A percentile compares a stretch with the other conserved stretches of the same genome.
Conservation (phyloP, 1,140 invertebrate genomes). For the Antheraea pernyi region DNA sequence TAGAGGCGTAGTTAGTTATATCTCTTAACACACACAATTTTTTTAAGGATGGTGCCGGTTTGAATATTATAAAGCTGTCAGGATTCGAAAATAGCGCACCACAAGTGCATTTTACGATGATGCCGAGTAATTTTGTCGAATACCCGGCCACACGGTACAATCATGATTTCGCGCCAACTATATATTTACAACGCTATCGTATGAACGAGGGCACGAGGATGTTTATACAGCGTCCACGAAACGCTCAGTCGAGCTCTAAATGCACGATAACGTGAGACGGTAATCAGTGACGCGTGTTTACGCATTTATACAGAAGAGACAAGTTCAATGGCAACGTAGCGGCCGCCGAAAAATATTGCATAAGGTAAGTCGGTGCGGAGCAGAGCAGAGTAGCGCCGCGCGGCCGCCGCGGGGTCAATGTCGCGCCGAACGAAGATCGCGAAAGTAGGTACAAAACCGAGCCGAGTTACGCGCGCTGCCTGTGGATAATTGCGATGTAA, state of each 20-base stretch:
- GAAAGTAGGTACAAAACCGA: slow-evolving; percentile 60
- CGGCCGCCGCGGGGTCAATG: slow-evolving; percentile 59
- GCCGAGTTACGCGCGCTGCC: neutral
- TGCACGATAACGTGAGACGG: slow-evolving; percentile 29
- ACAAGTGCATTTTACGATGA: neutral
- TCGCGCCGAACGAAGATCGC: slow-evolving; percentile 67
- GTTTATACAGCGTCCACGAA: slow-evolving; percentile 27
- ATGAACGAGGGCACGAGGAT: slow-evolving; percentile 33
- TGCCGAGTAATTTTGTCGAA: neutral
- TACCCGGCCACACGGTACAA: neutral
- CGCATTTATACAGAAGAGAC: slow-evolving; percentile 27
- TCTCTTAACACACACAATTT: too few relatives aligned
- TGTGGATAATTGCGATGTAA: slow-evolving; percentile 71
- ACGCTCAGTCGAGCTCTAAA: slow-evolving; percentile 21
- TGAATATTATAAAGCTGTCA: too few relatives aligned
- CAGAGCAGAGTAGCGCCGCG: slow-evolving; percentile 39
- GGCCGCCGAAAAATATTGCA: slow-evolving; percentile 47
- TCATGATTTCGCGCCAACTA: neutral
- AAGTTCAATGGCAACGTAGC: slow-evolving; percentile 35
- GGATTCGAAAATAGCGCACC: too few relatives aligned
- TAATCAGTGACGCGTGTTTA: slow-evolving; percentile 32
- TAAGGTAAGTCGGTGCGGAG: slow-evolving; percentile 24
- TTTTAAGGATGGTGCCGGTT: too few relatives aligned
- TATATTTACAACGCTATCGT: slow-evolving; percentile 29
- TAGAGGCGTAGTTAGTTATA: too few relatives aligned